A percentile compares a stretch with the other conserved stretches of the same genome.
Conservation (phyloP, 2,113 vertebrate species). For the Vidua chalybeata region DNA sequence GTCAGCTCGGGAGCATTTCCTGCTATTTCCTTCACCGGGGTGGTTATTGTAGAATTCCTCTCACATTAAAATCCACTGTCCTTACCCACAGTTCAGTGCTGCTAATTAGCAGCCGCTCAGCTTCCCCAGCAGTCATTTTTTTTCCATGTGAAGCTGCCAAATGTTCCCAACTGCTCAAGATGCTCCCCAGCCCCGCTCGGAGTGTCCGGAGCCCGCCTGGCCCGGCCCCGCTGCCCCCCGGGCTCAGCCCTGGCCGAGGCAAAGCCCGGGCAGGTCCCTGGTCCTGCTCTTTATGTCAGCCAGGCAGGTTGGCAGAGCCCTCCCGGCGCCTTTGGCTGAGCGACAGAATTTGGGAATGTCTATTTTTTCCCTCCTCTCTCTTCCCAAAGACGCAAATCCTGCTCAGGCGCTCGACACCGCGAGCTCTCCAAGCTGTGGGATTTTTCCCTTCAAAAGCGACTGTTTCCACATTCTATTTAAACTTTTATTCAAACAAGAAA, state of each 20-base stretch:
- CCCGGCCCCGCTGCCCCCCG: not conserved
- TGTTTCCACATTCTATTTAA: slow-evolving; percentile 74
- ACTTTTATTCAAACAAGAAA: slow-evolving; percentile 83
- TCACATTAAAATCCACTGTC: slow-evolving; percentile 79
- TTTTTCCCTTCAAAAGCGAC: slow-evolving; percentile 50
- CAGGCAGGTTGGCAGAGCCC: not conserved
- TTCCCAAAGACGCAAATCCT: not conserved
- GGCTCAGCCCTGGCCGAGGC: slow-evolving; percentile 46
- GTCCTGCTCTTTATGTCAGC: not conserved
- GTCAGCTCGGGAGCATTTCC: slow-evolving; percentile 82
- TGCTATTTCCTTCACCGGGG: slow-evolving; percentile 58
- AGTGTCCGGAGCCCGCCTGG: slow-evolving; percentile 60
- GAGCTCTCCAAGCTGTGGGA: slow-evolving; percentile 13
- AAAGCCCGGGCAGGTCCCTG: slow-evolving; percentile 37
- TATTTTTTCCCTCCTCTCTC: not conserved
- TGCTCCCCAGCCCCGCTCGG: slow-evolving; percentile 27
- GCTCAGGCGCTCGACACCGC: slow-evolving; percentile 3
- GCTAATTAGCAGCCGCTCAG: slow-evolving; percentile 83
- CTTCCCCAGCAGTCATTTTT: slow-evolving; percentile 77
- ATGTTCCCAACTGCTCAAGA: slow-evolving; percentile 54
- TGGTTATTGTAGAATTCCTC: slow-evolving; percentile 80
- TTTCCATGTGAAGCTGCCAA: slow-evolving; percentile 74
- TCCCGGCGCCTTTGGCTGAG: not conserved
- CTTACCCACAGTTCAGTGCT: slow-evolving; percentile 84
- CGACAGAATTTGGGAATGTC: not conserved